Percentiles rank a stretch among this genome's conserved stretches.
Evolutionary conservation across 1,140 invertebrate species (phyloP).

Genomic region (Drosophila punjabiensis): DNA sequence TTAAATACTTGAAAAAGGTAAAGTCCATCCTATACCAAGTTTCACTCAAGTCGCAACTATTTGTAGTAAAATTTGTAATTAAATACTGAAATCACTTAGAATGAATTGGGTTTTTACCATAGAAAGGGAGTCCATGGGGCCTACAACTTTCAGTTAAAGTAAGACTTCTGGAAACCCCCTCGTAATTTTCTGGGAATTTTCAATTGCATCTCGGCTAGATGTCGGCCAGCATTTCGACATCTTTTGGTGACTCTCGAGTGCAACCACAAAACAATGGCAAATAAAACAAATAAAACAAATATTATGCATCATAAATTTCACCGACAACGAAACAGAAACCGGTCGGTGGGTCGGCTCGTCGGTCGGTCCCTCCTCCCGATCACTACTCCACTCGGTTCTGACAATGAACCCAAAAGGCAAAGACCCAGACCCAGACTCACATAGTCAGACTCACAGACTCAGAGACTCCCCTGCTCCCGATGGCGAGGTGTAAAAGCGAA

Average conservation of each 20-base stretch:
- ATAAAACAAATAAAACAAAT: conserved; percentile 63
- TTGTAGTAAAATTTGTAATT: not conserved
- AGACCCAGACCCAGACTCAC: conserved; percentile 51
- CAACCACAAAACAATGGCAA: conserved; percentile 61
- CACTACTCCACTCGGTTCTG: conserved; percentile 49
- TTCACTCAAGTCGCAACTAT: not conserved
- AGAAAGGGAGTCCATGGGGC: not conserved
- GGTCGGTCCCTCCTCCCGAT: conserved; percentile 8
- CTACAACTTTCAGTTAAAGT: not conserved
- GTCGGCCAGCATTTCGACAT: not conserved
- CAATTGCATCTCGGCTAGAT: conserved; percentile 35
- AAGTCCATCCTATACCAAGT: no score
- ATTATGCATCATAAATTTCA: conserved; percentile 81
- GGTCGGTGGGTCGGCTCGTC: conserved; percentile 16
- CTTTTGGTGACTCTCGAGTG: conserved; percentile 18
- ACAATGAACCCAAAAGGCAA: conserved; percentile 67
- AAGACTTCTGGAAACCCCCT: conserved; percentile 20
- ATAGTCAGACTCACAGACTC: no score
- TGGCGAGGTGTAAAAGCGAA: conserved; percentile 59
- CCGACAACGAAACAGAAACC: conserved; percentile 37
- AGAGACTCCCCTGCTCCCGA: conserved; percentile 3
- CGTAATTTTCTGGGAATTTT: conserved; percentile 31
- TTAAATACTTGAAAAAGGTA: not conserved
- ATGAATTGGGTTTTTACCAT: not conserved
- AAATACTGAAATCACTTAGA: not conserved